Evolutionary conservation across 64 coral and sea anemone genomes (phyloP), one percentile per base, ranked within the genome.

Genomic region (Montipora efflorescens): DNA sequence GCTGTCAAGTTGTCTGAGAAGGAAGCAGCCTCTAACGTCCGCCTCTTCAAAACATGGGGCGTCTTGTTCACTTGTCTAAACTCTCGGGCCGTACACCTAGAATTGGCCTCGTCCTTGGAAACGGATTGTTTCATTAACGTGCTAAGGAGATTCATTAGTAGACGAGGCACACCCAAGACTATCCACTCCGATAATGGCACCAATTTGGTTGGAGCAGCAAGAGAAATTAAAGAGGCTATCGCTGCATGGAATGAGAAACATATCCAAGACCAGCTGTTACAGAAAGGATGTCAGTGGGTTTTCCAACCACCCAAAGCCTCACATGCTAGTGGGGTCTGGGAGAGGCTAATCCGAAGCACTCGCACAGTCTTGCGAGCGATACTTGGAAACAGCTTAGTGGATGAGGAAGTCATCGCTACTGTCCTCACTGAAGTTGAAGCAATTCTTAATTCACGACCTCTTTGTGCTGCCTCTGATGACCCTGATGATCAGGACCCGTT

Each of bases 401-500:
- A 94, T 21, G 76, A 88, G 53, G 53, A 57, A 57, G 53, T 57
- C 59, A 28, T 69, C 43, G 68, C 13, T 8, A 94, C 92, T 53
- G 92, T 94, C 8, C 49, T 94, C 43, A 89, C 86, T 50, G 92
- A 94, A 61, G 86, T 89, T 14, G 76, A 94, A 22, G 71, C 84
- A 1, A 88, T 95, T 67, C 79, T 95, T 18, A 95, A 90, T 59
- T 90, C 87, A 4, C 89, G 93, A 80, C 87, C 93, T 10, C 55
- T 94, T 36, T 89, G 87, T 83, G 78, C 87, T 64, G 87, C 79
- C 51, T 94, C 93, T 90, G 92, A 94, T 89, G 87, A 94, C 23
- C 93, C 93, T 18, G 89, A 76, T 75, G 93, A 78, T 25, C 36
- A 20, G 20, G 21, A 89, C 7, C 87, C 87, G 9, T 76, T 89